Evolutionary conservation across 2,797 vertebrate species (phyloP).

Genomic region (Phoebastria nigripes): DNA sequence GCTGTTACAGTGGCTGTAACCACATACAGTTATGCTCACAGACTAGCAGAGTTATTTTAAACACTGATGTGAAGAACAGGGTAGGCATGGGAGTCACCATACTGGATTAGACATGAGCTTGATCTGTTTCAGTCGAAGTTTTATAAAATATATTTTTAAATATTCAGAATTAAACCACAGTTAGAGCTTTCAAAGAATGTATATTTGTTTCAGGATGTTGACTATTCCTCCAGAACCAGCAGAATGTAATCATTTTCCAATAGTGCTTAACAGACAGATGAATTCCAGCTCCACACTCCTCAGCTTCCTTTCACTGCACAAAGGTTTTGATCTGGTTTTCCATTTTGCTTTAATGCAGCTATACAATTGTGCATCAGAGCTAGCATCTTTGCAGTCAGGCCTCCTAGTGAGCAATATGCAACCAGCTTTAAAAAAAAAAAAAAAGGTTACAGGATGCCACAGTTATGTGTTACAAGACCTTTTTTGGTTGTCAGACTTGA

Average conservation of each 20-base stretch:
- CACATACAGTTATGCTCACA: neutral
- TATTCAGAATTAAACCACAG: neutral
- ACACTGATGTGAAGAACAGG: neutral
- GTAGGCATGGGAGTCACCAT: neutral
- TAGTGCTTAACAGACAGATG: neutral
- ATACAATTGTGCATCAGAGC: neutral
- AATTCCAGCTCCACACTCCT: neutral
- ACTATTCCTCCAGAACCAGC: neutral
- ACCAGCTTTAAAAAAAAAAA: neutral
- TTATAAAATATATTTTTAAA: neutral
- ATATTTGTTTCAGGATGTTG: neutral
- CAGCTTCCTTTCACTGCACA: neutral
- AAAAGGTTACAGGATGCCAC: conserved; percentile 9
- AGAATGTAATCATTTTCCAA: neutral
- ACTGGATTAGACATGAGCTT: neutral
- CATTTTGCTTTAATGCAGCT: neutral
- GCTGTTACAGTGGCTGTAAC: neutral
- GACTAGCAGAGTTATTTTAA: neutral
- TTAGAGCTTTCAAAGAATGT: neutral
- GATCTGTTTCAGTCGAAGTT: neutral
- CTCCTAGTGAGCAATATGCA: neutral
- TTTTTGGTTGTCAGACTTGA: conserved; percentile 14
- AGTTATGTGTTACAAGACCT: conserved; percentile 18
- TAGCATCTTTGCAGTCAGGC: neutral
- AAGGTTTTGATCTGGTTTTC: neutral